phyloP scores from a whole-genome alignment of 2,888 invertebrate genomes.

The Philereme transversata region DNA sequence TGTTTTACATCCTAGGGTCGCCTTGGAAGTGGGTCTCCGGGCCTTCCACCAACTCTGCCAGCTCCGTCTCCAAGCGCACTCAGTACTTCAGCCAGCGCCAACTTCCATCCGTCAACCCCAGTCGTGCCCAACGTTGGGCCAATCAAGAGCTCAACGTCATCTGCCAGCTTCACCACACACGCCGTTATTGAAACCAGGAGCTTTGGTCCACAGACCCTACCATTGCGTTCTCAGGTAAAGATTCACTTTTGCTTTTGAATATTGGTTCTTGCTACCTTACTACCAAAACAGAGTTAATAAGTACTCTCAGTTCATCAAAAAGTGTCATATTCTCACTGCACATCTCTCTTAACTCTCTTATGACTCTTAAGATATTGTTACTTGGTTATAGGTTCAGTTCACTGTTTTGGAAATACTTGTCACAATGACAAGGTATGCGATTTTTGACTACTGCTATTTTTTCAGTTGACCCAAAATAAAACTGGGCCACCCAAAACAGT shows the following conservation, averaged over 20 bases:
- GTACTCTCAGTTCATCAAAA: not conserved
- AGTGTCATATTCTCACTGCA: not conserved
- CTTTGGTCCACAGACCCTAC: slow-evolving; percentile 78
- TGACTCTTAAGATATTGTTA: too few relatives aligned
- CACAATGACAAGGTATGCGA: not conserved
- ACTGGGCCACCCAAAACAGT: slow-evolving; percentile 76
- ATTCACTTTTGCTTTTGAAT: not conserved
- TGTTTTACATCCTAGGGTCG: slow-evolving; percentile 59
- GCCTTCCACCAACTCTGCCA: slow-evolving; percentile 89
- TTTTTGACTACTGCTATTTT: not conserved
- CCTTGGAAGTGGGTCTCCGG: slow-evolving; percentile 80
- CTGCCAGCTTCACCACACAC: slow-evolving; percentile 83
- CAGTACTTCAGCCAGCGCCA: slow-evolving; percentile 86
- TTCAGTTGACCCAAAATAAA: slow-evolving; percentile 73
- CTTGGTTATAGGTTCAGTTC: not conserved
- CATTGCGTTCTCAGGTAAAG: slow-evolving; percentile 75
- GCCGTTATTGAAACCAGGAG: slow-evolving; percentile 77
- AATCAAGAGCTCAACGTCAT: slow-evolving; percentile 84
- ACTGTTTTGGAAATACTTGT: too few relatives aligned
- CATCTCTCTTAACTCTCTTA: too few relatives aligned
- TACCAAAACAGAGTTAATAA: not conserved
- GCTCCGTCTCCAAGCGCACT: slow-evolving; percentile 88
- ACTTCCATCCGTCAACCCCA: slow-evolving; percentile 76
- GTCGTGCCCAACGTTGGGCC: slow-evolving; percentile 64
- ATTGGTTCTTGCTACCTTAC: not conserved